A percentile compares a stretch with the other conserved stretches of the same genome.
These are phyloP conservation scores for Apodemus agrarius DNA, from an alignment of 2,797 vertebrate species.

Conservation along the genomic window DNA sequence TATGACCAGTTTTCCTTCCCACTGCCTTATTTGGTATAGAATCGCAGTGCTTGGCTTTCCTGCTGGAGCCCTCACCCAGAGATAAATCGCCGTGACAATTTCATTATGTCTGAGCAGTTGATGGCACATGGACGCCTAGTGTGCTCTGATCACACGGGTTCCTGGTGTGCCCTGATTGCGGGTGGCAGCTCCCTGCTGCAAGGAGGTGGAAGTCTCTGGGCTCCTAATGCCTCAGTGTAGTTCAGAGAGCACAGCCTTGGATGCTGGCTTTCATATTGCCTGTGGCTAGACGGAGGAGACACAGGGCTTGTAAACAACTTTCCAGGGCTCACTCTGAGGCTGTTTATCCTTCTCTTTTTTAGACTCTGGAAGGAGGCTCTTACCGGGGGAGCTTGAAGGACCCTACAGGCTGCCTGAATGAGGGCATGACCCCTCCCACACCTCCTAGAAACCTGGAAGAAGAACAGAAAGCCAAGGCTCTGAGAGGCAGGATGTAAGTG, in stretches of 20 bases:
- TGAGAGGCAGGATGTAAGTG: conserved; percentile 97
- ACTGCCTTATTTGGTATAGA: neutral
- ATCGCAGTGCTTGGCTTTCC: conserved; percentile 8
- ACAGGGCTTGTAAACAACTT: neutral
- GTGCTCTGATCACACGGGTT: neutral
- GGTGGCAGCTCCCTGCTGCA: neutral
- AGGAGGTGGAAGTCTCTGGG: neutral
- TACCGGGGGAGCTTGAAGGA: conserved; percentile 92
- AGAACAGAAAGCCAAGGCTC: conserved; percentile 97
- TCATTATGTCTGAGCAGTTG: conserved; percentile 27
- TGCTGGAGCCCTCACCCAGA: conserved; percentile 3
- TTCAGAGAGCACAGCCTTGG: neutral
- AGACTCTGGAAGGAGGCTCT: conserved; percentile 94
- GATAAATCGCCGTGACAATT: conserved; percentile 18
- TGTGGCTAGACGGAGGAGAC: neutral
- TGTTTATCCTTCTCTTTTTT: conserved; percentile 72
- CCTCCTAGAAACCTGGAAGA: conserved; percentile 95
- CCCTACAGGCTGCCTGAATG: conserved; percentile 87
- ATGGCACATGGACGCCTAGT: neutral
- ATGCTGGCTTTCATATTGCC: neutral
- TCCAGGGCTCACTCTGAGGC: neutral
- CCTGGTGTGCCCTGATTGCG: neutral
- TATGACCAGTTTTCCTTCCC: conserved; percentile 2
- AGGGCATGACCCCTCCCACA: conserved; percentile 89
- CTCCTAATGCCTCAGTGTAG: neutral